Base-by-base conservation (phyloP, 1,140 invertebrate genomes). In the Drepana arcuata region DNA sequence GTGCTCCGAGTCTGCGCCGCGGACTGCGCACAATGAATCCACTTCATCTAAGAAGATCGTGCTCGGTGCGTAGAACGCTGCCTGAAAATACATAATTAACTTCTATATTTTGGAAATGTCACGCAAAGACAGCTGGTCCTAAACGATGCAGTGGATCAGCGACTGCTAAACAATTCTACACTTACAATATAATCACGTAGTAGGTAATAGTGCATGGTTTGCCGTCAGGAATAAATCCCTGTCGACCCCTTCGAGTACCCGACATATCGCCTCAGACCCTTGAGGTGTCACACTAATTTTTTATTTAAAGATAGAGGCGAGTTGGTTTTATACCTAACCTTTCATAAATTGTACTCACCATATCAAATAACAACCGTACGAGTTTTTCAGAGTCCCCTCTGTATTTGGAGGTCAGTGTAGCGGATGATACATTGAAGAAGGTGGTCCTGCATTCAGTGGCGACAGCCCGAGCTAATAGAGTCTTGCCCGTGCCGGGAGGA, bases 1-100 rank as follows among this genome's bases (percentile, higher is more conserved):
- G 77, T 99, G 97, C 77, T 99, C 98, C 0, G 95, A 96, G 60
- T 98, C 96, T 0, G 93, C 94, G 10, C 97, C 97, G 65, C 98
- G 84, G 55, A 94, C 89, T 0, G 96, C 97, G 77, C 97, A 99
- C 16, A 99, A 82, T 0, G 97, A 98, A 84, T 99, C 98, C 48
- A 99, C 99, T 86, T 99, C 98, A 79, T 99, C 98, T 33, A 99
- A 95, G 71, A 99, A 99, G 64, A 99, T 99, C n/a, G 97, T 99
- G 57, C 95, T 97, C 1, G 98, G 98, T 11, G 98, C 96, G 86
- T 99, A 97, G 86, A 98, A 99, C 41, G 97, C 86, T 0, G 97
- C 97, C 94, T 95, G 73, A 14, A 85, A 80, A 30, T 16, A 41
- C 15, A 49, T 45, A 33, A 53, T 39, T 29, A 25, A 30, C n/a